A percentile compares a stretch with the other conserved stretches of the same genome.
These are phyloP conservation scores for Lepisosteus oculatus DNA, from an alignment of 2,113 vertebrate genomes.

Conservation along the genomic window DNA sequence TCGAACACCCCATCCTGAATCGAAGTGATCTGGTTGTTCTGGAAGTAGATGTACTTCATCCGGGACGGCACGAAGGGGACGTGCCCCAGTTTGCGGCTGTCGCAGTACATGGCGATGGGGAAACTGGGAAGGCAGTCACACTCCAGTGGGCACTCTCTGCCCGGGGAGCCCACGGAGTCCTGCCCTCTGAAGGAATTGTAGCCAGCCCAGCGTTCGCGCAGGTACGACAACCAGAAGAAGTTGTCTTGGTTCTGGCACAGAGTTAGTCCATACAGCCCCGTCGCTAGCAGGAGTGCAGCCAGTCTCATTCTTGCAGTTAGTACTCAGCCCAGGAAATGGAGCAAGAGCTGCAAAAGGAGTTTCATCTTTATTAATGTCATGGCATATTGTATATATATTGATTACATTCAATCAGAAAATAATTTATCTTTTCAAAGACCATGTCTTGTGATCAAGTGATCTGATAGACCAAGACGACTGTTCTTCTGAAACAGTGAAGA, in stretches of 20 bases:
- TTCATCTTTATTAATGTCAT: too few relatives aligned
- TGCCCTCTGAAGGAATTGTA: slow-evolving; percentile 41
- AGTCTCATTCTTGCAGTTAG: slow-evolving; percentile 58
- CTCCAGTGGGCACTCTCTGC: slow-evolving; percentile 77
- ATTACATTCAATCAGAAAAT: too few relatives aligned
- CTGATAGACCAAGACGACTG: too few relatives aligned
- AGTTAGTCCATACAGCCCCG: slow-evolving; percentile 54
- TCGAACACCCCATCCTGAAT: slow-evolving; percentile 80
- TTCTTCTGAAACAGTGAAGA: too few relatives aligned
- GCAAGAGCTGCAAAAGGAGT: neutral
- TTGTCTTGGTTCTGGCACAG: slow-evolving; percentile 68
- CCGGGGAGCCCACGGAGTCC: slow-evolving; percentile 38
- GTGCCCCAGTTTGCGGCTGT: slow-evolving; percentile 77
- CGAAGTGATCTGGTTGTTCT: slow-evolving; percentile 81
- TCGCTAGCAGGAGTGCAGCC: slow-evolving; percentile 61
- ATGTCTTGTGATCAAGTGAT: too few relatives aligned
- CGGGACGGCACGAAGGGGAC: slow-evolving; percentile 83
- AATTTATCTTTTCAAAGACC: too few relatives aligned
- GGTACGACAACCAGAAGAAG: slow-evolving; percentile 74
- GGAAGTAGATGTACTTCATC: slow-evolving; percentile 92
- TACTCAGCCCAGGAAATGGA: neutral
- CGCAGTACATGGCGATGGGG: slow-evolving; percentile 90
- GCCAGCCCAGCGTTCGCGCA: slow-evolving; percentile 47
- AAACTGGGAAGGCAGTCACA: slow-evolving; percentile 90
- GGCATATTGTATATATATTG: too few relatives aligned